phyloP scores from a whole-genome alignment of 2,113 vertebrate species.

The Shinisaurus crocodilurus region DNA sequence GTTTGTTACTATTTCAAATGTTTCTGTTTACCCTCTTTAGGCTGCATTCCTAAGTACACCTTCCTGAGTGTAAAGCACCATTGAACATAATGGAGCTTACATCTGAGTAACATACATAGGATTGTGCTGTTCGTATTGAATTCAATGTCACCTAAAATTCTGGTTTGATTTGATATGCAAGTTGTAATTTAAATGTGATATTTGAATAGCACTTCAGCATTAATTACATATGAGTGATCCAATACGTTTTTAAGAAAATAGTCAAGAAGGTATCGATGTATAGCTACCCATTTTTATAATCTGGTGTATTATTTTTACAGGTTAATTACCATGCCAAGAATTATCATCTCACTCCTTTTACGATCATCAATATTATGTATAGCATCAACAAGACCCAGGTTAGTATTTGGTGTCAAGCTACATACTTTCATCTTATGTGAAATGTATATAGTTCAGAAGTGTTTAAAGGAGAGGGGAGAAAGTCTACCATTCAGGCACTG shows the following conservation, averaged over 20 bases:
- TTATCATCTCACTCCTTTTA: conserved; percentile 93
- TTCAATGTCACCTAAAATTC: background rate
- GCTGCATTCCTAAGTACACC: background rate
- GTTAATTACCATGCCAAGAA: conserved; percentile 94
- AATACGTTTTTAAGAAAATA: background rate
- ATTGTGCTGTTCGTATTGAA: background rate
- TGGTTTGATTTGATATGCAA: background rate
- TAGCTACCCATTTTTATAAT: background rate
- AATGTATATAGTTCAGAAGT: background rate
- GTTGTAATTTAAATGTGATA: background rate
- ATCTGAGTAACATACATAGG: background rate
- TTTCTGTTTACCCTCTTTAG: background rate
- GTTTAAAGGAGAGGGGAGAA: background rate
- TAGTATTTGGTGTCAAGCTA: conserved; percentile 45
- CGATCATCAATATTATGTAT: conserved; percentile 91
- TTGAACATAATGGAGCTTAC: background rate
- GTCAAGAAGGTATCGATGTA: background rate
- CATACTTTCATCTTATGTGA: conserved; percentile 3
- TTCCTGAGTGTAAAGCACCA: background rate
- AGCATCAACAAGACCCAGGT: conserved; percentile 95
- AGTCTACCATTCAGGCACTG: background rate
- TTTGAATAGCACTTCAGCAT: background rate
- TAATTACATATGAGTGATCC: background rate
- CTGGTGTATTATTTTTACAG: conserved; percentile 77
- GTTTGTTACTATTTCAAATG: conserved; percentile 14